These are phyloP conservation scores for Rhamnusium bicolor DNA, from an alignment of 2,888 invertebrate species.

Conservation along the genomic window DNA sequence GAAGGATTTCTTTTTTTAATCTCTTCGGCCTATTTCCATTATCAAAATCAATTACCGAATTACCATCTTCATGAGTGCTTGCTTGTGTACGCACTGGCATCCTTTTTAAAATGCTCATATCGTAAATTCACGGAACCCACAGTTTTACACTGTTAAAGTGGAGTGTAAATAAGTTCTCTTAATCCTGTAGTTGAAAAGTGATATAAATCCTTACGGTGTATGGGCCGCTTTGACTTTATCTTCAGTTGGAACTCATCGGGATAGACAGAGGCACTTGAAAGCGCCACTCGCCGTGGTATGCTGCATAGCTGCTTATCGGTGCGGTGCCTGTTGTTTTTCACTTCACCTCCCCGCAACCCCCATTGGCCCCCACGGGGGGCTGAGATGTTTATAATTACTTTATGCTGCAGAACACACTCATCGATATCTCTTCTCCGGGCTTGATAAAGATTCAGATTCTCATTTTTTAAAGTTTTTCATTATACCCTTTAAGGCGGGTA, in stretches of 20 bases:
- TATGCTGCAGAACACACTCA: constrained; percentile 56
- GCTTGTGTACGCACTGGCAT: too few relatives aligned
- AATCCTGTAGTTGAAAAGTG: background rate
- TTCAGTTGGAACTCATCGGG: constrained; percentile 41
- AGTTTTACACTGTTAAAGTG: too few relatives aligned
- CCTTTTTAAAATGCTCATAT: too few relatives aligned
- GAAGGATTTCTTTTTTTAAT: too few relatives aligned
- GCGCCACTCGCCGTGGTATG: constrained; percentile 52
- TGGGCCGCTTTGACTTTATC: constrained; percentile 48
- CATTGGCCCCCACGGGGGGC: constrained; percentile 37
- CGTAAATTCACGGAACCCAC: too few relatives aligned
- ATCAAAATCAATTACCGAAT: too few relatives aligned
- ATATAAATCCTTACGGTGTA: constrained; percentile 31
- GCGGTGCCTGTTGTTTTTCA: constrained; percentile 51
- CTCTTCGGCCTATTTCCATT: too few relatives aligned
- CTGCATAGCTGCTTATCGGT: constrained; percentile 43
- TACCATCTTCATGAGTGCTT: too few relatives aligned
- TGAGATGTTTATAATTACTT: constrained; percentile 59
- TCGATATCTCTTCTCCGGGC: constrained; percentile 54
- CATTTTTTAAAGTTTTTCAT: constrained; percentile 2
- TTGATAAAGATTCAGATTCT: constrained; percentile 6
- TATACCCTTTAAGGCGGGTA: background rate
- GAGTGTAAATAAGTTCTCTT: too few relatives aligned
- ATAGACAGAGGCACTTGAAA: constrained; percentile 43
- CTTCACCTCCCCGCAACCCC: constrained; percentile 41